Evolutionary conservation across 2,797 vertebrate genomes (phyloP), one percentile per base, ranked within the genome.

Genomic region (Alfaro cultratus): DNA sequence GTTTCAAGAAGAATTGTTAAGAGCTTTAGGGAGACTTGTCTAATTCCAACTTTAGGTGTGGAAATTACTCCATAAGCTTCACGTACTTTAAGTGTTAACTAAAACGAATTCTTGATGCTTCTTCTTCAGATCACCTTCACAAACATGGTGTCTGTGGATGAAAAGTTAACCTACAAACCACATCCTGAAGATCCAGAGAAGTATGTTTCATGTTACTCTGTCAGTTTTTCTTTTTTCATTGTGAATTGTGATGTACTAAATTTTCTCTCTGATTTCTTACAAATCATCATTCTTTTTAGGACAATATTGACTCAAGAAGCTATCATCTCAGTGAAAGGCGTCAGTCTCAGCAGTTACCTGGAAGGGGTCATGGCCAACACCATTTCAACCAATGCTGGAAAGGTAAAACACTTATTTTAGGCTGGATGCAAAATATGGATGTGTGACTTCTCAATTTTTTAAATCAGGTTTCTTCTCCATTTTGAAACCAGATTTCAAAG

Each of bases 281-380:
- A 73, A 75, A 45, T 4, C 2, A 2, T 83, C 64, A 12, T 1
- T 47, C 45, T 5, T 84, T 76, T 5, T 86, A 99, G 98, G 92
- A 99, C 98, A 10, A 53, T 99, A 82, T 90, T 99, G 84, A 99
- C 98, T 5, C 99, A 99, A 84, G 99, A 99, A 94, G 99, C 98
- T n/a, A 97, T 99, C 80, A 99, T 99, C 89, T 96, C 97, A 41
- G 99, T 99, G 73, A 99, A 99, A 93, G 98, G 99, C 1, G 96
- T 99, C 88, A 99, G 98, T 92, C 96, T 99, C 31, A 97, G 98
- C 93, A 99, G 98, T 86, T 99, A 99, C 84, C 91, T 99, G 51
- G 99, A 99, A 90, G 97, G 98, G 26, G 94, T 99, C 67, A 97
- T 99, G 97, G 98, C 97, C 39, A 98, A 89, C 82, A 97, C 96